Evolutionary conservation across 2,888 invertebrate species (phyloP), one percentile per base, ranked within the genome.

Genomic region (Euplagia quadripunctaria): DNA sequence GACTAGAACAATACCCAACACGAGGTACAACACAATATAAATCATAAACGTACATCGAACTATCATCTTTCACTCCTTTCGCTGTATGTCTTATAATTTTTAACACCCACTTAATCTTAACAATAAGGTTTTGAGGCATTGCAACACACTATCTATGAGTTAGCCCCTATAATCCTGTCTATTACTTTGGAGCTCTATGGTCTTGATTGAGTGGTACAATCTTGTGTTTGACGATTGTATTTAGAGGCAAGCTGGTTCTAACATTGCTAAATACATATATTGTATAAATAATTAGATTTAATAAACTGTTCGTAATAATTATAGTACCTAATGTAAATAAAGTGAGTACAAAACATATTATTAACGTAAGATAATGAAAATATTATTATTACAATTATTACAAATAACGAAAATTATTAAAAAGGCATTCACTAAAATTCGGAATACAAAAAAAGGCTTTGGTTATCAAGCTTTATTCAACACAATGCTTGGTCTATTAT

Each of bases 41-140:
- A 95, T 96, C 94, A 95, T 90, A 88, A 89, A 86, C 68, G 82
- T 83, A 91, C 92, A 91, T 90, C 90, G 87, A 89, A 83, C 92
- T 91, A 93, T 92, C 91, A 89, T 94, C 94, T 94, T 91, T 93
- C 94, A 92, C 91, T 92, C 90, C 92, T 92, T 91, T 88, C 86
- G 89, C 87, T 86, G 85, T 91, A 83, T 89, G 91, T 92, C 91
- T 93, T 93, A 92, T 92, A 89, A 93, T 95, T 95, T 94, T 95
- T 94, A 94, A 95, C 95, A 94, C 94, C 95, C 94, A 95, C 95
- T 94, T 93, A 90, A 92, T 93, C 89, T 91, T 87, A 93, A 94
- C 94, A 94, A 93, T 92, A 90, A 90, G 88, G 82, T 83, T 87
- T 86, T 73, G 73, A 80, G 84, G 86, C 86, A 88, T 90, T 89